phyloP scores from a whole-genome alignment of 2,113 vertebrate species.

The Xenus cinereus region DNA sequence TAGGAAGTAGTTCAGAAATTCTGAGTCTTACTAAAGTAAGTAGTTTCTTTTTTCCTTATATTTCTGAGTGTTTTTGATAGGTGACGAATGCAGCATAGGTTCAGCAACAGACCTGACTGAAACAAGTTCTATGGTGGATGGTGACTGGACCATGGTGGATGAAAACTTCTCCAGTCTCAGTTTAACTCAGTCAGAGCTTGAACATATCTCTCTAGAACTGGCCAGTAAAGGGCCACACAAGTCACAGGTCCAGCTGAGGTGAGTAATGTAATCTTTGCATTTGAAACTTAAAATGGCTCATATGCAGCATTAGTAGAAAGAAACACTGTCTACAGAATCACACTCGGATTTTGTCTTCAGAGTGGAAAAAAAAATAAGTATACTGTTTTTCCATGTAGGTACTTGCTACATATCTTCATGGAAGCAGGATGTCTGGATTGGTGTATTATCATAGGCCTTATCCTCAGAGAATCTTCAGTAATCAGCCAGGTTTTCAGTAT shows the following conservation, averaged over 20 bases:
- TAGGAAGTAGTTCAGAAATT: neutral
- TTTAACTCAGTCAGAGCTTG: slow-evolving; percentile 92
- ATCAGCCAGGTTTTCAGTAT: slow-evolving; percentile 89
- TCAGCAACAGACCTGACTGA: slow-evolving; percentile 97
- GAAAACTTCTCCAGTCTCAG: slow-evolving; percentile 91
- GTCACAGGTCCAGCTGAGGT: slow-evolving; percentile 97
- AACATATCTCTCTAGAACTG: slow-evolving; percentile 96
- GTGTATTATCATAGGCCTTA: slow-evolving; percentile 91
- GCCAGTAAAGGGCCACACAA: slow-evolving; percentile 96
- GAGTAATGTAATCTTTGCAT: slow-evolving; percentile 19
- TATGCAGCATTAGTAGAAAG: neutral
- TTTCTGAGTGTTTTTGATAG: slow-evolving; percentile 72
- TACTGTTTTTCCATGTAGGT: slow-evolving; percentile 70
- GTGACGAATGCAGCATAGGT: slow-evolving; percentile 95
- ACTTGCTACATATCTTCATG: slow-evolving; percentile 95
- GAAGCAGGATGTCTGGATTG: slow-evolving; percentile 97
- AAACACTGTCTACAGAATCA: neutral
- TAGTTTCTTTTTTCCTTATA: slow-evolving; percentile 21
- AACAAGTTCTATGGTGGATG: slow-evolving; percentile 96
- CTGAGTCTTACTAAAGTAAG: neutral
- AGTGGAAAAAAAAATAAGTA: neutral
- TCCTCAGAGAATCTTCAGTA: slow-evolving; percentile 87
- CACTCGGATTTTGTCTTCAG: neutral
- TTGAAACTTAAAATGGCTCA: neutral
- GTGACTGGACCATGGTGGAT: slow-evolving; percentile 97